Evolutionary conservation across 2,888 invertebrate species (phyloP).

Genomic region (Caenorhabditis virilis): DNA sequence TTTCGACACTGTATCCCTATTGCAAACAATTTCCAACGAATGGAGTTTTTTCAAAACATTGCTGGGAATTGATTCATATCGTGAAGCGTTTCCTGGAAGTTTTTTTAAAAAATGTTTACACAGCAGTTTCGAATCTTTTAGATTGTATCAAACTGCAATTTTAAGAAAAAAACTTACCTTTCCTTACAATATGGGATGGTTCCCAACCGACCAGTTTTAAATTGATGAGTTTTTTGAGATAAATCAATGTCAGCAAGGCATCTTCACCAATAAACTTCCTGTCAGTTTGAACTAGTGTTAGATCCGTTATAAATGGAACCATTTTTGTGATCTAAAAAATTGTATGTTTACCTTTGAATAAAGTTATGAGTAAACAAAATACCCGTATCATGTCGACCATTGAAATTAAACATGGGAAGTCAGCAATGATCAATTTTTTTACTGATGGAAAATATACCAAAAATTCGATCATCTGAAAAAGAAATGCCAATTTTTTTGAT

Average conservation of each 20-base stretch:
- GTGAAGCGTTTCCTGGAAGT: conserved; percentile 14
- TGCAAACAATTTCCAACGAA: conserved; percentile 18
- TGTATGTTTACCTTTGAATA: too few relatives aligned
- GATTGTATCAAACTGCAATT: background rate
- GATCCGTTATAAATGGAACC: conserved; percentile 6
- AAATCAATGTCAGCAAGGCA: conserved; percentile 13
- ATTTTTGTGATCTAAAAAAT: too few relatives aligned
- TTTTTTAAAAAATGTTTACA: background rate
- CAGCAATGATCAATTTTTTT: background rate
- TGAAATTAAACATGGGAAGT: background rate
- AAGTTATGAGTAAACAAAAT: too few relatives aligned
- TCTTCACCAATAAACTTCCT: conserved; percentile 10
- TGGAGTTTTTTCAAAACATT: conserved; percentile 13
- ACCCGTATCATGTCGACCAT: conserved; percentile 7
- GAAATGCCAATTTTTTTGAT: conserved; percentile 10
- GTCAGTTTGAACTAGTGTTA: conserved; percentile 11
- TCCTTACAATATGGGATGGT: conserved; percentile 3
- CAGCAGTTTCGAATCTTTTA: background rate
- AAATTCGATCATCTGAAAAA: conserved; percentile 5
- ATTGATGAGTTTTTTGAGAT: conserved; percentile 11
- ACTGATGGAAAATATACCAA: background rate
- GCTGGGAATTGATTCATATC: conserved; percentile 18
- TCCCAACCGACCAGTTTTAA: conserved; percentile 27
- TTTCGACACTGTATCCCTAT: conserved; percentile 23
- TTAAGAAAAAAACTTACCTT: conserved; percentile 23